Evolutionary conservation across 1,140 invertebrate genomes (phyloP).

Genomic region (Drosophila saltans): DNA sequence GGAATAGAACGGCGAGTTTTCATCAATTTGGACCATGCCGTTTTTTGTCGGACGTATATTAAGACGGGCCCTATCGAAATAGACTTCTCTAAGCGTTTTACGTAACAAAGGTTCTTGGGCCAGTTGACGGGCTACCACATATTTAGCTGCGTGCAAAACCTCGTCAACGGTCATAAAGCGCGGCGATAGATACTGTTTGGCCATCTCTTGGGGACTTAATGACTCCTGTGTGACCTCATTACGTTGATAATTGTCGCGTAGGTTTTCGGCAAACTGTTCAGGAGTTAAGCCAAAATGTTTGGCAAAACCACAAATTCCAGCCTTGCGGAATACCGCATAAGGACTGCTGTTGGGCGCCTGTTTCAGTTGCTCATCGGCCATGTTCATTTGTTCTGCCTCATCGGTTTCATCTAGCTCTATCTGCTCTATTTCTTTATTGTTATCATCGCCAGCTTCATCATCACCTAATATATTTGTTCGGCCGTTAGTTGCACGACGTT

Average conservation of each 20-base stretch:
- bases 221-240: slow-evolving; percentile 97
- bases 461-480: slow-evolving; percentile 47
- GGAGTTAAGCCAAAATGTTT: slow-evolving; percentile 97
- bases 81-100: slow-evolving; percentile 93
- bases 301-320: slow-evolving; percentile 93
- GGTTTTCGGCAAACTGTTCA: slow-evolving; percentile 98
- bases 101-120: slow-evolving; percentile 95
- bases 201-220: slow-evolving; percentile 90
- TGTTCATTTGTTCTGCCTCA: slow-evolving; percentile 84
- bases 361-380: slow-evolving; percentile 88
- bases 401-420: slow-evolving; percentile 84
- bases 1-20: slow-evolving; percentile 93
- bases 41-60: slow-evolving; percentile 93
- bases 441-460: slow-evolving; percentile 82
- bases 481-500: slow-evolving; percentile 84
- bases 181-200: slow-evolving; percentile 88
- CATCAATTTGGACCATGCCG: slow-evolving; percentile 96
- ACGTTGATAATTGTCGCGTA: slow-evolving; percentile 97
- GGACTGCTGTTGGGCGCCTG: slow-evolving; percentile 93
- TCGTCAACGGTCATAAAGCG: slow-evolving; percentile 87
- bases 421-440: slow-evolving; percentile 79
- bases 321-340: slow-evolving; percentile 93
- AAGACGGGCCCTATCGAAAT: slow-evolving; percentile 94
- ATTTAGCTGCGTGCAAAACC: slow-evolving; percentile 93
- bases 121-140: slow-evolving; percentile 97